A percentile compares a stretch with the other conserved stretches of the same genome.
Evolutionary conservation across 2,888 invertebrate genomes (phyloP).

Genomic region (Conops quadrifasciatus): DNA sequence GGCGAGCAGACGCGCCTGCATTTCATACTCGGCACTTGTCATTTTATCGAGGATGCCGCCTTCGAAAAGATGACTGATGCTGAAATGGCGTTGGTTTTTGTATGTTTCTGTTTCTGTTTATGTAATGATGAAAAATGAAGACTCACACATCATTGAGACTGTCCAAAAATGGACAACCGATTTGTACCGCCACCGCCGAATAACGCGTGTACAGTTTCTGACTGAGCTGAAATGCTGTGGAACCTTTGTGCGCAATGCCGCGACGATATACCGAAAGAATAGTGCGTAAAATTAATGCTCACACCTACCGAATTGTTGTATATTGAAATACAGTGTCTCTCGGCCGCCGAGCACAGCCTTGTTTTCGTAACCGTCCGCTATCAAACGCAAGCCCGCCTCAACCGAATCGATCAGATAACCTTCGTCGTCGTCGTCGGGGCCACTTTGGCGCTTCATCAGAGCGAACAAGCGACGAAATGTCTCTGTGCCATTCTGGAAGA

Average conservation of each 20-base stretch:
- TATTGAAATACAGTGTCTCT: slow-evolving; percentile 79
- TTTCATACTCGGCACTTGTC: slow-evolving; percentile 79
- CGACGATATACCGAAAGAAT: neutral
- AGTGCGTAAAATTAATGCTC: neutral
- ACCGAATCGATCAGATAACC: slow-evolving; percentile 74
- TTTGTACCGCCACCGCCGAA: slow-evolving; percentile 79
- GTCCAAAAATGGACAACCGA: slow-evolving; percentile 78
- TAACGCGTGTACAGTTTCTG: slow-evolving; percentile 81
- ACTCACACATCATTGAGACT: slow-evolving; percentile 77
- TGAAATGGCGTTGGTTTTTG: slow-evolving; percentile 50
- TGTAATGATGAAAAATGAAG: neutral
- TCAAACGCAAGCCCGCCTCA: slow-evolving; percentile 75
- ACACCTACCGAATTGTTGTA: slow-evolving; percentile 74
- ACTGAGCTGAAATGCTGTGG: slow-evolving; percentile 72
- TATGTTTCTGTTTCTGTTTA: neutral
- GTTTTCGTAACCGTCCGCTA: slow-evolving; percentile 69
- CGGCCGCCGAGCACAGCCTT: slow-evolving; percentile 77
- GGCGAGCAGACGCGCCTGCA: slow-evolving; percentile 70
- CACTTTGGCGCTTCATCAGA: slow-evolving; percentile 70
- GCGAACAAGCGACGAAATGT: slow-evolving; percentile 76
- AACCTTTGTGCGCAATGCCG: slow-evolving; percentile 43
- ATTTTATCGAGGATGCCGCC: slow-evolving; percentile 80
- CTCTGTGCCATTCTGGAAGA: slow-evolving; percentile 75
- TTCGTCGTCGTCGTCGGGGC: slow-evolving; percentile 52
- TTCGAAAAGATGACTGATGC: slow-evolving; percentile 78